A percentile compares a stretch with the other conserved stretches of the same genome.
Conservation (phyloP, 2,888 invertebrate species). For the Theretra japonica region DNA sequence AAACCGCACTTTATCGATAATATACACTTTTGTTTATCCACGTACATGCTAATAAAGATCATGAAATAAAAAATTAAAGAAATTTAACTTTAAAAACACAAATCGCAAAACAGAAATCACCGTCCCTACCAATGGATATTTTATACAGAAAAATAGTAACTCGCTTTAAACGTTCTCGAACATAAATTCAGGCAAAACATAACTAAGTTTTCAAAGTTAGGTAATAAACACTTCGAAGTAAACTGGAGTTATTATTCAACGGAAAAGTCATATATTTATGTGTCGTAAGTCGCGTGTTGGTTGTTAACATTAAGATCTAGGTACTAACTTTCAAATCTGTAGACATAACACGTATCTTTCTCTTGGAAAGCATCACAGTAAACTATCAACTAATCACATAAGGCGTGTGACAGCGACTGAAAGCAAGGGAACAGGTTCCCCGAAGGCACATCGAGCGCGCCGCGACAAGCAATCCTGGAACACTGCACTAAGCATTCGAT, state of each 20-base stretch:
- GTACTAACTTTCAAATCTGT: conserved; percentile 55
- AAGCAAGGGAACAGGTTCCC: conserved; percentile 54
- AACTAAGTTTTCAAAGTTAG: conserved; percentile 4
- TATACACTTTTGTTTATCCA: neutral
- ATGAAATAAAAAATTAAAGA: too few relatives aligned
- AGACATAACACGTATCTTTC: conserved; percentile 45
- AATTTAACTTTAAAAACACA: neutral
- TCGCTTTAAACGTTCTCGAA: neutral
- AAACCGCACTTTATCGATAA: neutral
- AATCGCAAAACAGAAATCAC: neutral
- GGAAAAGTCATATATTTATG: conserved; percentile 24
- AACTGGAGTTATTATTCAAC: neutral
- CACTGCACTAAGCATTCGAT: conserved; percentile 72
- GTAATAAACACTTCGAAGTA: conserved; percentile 20
- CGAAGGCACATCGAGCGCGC: conserved; percentile 58
- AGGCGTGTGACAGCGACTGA: conserved; percentile 52
- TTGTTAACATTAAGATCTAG: conserved; percentile 42
- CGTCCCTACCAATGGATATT: neutral
- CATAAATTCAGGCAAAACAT: neutral
- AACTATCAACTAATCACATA: conserved; percentile 44
- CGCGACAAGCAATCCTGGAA: conserved; percentile 68
- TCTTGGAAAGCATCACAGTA: conserved; percentile 40
- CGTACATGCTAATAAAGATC: neutral
- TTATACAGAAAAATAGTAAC: neutral
- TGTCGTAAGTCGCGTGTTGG: conserved; percentile 34